These are phyloP conservation scores for Butastur rufipennis DNA, from an alignment of 2,113 vertebrate genomes.

Conservation along the genomic window DNA sequence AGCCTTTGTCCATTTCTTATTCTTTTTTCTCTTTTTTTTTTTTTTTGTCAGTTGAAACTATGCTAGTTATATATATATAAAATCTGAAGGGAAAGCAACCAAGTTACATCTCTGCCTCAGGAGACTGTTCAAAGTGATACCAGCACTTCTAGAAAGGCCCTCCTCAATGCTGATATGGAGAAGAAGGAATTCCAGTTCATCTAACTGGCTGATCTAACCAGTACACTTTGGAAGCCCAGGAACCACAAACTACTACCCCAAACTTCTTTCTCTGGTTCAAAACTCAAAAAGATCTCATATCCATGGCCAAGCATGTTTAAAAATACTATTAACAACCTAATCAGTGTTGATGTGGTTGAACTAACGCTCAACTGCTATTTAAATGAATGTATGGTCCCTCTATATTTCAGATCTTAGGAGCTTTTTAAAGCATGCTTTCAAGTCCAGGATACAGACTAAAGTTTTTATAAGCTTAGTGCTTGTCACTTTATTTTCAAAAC, in stretches of 20 bases:
- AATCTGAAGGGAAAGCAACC: background rate
- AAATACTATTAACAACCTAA: background rate
- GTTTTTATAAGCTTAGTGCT: background rate
- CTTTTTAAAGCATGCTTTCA: background rate
- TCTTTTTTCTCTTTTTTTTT: background rate
- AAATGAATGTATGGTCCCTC: background rate
- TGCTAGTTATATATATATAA: background rate
- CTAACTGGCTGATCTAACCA: background rate
- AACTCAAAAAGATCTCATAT: background rate
- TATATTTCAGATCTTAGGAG: background rate
- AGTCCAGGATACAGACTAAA: background rate
- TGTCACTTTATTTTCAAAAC: background rate
- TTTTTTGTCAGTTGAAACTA: background rate
- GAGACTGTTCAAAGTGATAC: background rate
- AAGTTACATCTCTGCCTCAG: background rate
- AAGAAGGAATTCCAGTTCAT: background rate
- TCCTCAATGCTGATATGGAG: background rate
- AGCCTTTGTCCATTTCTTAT: background rate
- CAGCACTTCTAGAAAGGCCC: background rate
- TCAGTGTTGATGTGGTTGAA: background rate
- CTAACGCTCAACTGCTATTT: background rate
- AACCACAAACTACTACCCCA: background rate
- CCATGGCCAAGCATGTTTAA: background rate
- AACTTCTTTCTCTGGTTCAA: background rate
- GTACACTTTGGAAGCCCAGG: background rate